Evolutionary conservation across 2,113 vertebrate genomes (phyloP), one percentile per base, ranked within the genome.

Genomic region (Cygnus atratus): DNA sequence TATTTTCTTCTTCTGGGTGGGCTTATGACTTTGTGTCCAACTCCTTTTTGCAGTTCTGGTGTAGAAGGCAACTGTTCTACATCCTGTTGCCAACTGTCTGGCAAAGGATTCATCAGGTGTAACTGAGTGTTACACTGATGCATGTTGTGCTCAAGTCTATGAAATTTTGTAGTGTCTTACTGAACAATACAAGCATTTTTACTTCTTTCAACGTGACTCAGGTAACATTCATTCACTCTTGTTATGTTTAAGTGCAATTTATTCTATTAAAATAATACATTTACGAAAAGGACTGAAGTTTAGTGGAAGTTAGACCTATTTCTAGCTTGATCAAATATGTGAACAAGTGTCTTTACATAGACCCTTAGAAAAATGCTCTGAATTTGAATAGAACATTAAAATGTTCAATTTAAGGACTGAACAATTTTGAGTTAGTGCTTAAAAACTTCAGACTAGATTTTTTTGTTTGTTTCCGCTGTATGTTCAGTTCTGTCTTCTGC

Each of bases 391-490:
- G 7, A 50, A 43, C 12, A 37, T 52, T 46, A 65, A 93, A 93
- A 88, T 44, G 54, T 15, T 19, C 41, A 43, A 17, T 39, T 43
- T 43, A 63, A 75, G 22, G 31, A 43, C 18, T 18, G 17, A 66
- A 61, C 1, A 35, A 5, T 43, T 29, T 62, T 19, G n/a, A 79
- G 4, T 21, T 54, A 58, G 14, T 28, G 3, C 12, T 82, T 25
- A 87, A 55, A 37, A 29, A 15, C 3, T 26, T 63, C 52, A 10
- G 12, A 9, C 1, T 28, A 5, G 22, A 43, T 4, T 8, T 9
- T 15, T 39, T 28, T 71, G 4, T 28, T 37, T 5, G 11, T 66
- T 12, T 84, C 5, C 0, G 0, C 14, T 50, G 2, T 14, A 9
- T 4, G 9, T 67, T 71, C 33, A 43, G 13, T 3, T 10, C 0